phyloP scores from a whole-genome alignment of 2,888 invertebrate species.

The Leucophora obtusa region DNA sequence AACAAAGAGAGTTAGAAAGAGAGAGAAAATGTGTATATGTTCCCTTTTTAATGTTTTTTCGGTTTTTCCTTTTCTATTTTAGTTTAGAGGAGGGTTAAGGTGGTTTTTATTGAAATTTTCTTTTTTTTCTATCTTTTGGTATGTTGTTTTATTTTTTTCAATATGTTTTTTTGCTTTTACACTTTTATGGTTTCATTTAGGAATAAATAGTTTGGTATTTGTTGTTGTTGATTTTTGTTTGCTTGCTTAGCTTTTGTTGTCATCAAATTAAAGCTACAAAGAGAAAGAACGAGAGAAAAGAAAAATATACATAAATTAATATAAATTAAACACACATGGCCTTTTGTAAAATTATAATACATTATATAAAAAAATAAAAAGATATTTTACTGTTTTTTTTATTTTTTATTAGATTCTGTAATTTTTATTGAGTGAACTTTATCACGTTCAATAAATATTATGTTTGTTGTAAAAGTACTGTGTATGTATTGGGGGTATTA shows the following conservation, averaged over 20 bases:
- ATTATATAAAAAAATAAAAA: neutral
- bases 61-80: slow-evolving; percentile 32
- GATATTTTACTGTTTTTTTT: neutral
- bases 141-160: slow-evolving; percentile 52
- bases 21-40: slow-evolving; percentile 53
- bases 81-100: slow-evolving; percentile 60
- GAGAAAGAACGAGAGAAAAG: slow-evolving; percentile 37
- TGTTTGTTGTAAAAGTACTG: neutral
- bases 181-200: slow-evolving; percentile 64
- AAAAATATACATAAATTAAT: slow-evolving; percentile 28
- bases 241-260: slow-evolving; percentile 50
- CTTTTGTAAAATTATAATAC: neutral
- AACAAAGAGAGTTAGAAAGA: slow-evolving; percentile 55
- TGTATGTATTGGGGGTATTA: neutral
- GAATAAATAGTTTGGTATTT: slow-evolving; percentile 64
- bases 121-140: slow-evolving; percentile 37
- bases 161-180: slow-evolving; percentile 57
- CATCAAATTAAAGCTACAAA: slow-evolving; percentile 62
- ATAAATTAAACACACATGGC: slow-evolving; percentile 35
- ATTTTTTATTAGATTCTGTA: neutral
- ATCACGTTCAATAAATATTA: neutral
- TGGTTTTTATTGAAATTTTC: slow-evolving; percentile 49
- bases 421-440: slow-evolving; percentile 5
- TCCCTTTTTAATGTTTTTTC: slow-evolving; percentile 51
- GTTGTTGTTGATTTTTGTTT: slow-evolving; percentile 52